These are phyloP conservation scores for Actinia equina DNA, from an alignment of 64 coral and sea anemone species.

Conservation along the genomic window DNA sequence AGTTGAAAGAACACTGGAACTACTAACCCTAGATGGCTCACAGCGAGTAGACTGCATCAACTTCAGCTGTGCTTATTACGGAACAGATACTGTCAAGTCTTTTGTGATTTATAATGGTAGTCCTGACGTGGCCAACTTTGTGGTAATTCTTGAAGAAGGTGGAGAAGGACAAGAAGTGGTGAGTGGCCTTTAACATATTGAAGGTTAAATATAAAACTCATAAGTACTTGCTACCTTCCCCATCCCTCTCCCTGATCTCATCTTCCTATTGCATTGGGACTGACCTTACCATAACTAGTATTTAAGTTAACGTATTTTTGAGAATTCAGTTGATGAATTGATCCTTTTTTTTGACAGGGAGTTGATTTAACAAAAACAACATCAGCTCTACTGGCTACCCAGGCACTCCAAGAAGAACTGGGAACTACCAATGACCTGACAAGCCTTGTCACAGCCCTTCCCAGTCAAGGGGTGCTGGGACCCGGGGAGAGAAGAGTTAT, in stretches of 20 bases:
- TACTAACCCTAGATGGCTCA: conserved; percentile 58
- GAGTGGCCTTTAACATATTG: background rate
- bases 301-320: background rate
- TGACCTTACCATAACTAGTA: too few species aligned
- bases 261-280: too few species aligned
- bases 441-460: conserved; percentile 79
- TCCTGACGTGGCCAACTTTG: conserved; percentile 83
- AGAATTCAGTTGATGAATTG: too few species aligned
- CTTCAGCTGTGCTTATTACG: conserved; percentile 92
- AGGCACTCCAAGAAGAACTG: conserved; percentile 55
- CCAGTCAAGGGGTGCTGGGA: conserved; percentile 74
- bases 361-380: conserved; percentile 86
- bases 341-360: conserved; percentile 42
- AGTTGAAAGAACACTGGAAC: conserved; percentile 75
- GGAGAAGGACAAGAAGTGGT: conserved; percentile 96
- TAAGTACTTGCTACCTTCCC: too few species aligned
- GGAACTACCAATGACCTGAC: conserved; percentile 76
- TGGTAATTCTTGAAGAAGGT: conserved; percentile 86
- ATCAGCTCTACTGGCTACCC: conserved; percentile 65
- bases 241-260: too few species aligned
- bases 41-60: conserved; percentile 74
- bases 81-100: conserved; percentile 71
- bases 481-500: conserved; percentile 75
- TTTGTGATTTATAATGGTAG: conserved; percentile 86
- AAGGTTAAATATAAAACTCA: background rate